Conservation (phyloP, 2,888 invertebrate genomes). For the Thelaira solivaga region DNA sequence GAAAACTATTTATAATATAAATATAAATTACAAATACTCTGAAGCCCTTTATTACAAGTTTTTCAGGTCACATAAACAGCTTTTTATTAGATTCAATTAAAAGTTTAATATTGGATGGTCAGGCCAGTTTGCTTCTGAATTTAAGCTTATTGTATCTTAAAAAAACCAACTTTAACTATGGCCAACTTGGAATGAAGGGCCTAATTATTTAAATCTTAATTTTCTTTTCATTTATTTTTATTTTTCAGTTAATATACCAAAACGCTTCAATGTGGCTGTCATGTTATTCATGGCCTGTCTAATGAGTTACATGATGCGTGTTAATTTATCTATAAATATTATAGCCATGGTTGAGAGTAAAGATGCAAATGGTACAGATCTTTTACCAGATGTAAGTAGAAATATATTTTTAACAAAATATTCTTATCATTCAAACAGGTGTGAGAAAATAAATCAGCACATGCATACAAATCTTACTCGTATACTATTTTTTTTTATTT, state of each 20-base stretch:
- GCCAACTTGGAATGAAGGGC: too few species aligned
- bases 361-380: slow-evolving; percentile 71
- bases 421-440: neutral
- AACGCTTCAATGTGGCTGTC: slow-evolving; percentile 79
- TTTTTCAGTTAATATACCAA: slow-evolving; percentile 78
- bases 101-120: too few species aligned
- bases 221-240: slow-evolving; percentile 26
- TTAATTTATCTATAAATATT: slow-evolving; percentile 86
- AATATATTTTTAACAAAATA: neutral
- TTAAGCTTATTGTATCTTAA: too few species aligned
- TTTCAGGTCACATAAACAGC: too few species aligned
- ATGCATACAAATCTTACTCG: too few species aligned
- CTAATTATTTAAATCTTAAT: neutral
- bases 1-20: too few species aligned
- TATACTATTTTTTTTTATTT: neutral
- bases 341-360: slow-evolving; percentile 83
- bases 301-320: slow-evolving; percentile 85
- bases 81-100: too few species aligned
- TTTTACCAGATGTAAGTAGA: slow-evolving; percentile 72
- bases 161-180: too few species aligned
- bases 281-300: slow-evolving; percentile 87
- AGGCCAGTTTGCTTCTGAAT: too few species aligned
- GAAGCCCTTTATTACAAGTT: too few species aligned
- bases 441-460: too few species aligned
- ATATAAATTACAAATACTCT: too few species aligned